Conservation (phyloP, 2,113 vertebrate species). For the Spilogale gracilis region DNA sequence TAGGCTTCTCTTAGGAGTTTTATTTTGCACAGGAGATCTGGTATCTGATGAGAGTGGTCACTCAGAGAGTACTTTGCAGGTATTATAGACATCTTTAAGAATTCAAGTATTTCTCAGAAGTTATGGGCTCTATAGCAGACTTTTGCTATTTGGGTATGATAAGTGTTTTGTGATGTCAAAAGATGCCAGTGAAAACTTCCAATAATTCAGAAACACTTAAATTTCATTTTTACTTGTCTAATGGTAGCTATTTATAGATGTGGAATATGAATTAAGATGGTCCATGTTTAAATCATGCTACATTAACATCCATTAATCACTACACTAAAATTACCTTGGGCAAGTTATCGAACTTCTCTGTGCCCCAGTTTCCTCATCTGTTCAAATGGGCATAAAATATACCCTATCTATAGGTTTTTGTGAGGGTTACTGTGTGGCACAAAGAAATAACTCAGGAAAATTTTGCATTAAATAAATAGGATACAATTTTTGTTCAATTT, state of each 20-base stretch:
- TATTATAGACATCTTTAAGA: neutral
- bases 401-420: neutral
- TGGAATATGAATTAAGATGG: neutral
- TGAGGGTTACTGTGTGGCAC: neutral
- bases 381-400: neutral
- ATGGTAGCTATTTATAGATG: neutral
- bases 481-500: neutral
- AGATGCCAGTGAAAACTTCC: neutral
- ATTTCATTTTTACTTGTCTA: neutral
- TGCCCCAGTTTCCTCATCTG: neutral
- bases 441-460: neutral
- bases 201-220: constrained; percentile 9
- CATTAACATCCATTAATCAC: neutral
- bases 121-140: neutral
- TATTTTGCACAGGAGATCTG: neutral
- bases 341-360: neutral
- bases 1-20: neutral
- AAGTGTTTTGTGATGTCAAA: neutral
- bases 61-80: neutral
- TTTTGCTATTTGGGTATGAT: neutral
- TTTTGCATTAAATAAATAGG: neutral
- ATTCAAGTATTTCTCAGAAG: neutral
- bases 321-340: neutral
- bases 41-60: neutral
- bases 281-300: neutral